Base-by-base conservation (phyloP, 2,797 vertebrate species). In the Odontamblyopus lacepedii region DNA sequence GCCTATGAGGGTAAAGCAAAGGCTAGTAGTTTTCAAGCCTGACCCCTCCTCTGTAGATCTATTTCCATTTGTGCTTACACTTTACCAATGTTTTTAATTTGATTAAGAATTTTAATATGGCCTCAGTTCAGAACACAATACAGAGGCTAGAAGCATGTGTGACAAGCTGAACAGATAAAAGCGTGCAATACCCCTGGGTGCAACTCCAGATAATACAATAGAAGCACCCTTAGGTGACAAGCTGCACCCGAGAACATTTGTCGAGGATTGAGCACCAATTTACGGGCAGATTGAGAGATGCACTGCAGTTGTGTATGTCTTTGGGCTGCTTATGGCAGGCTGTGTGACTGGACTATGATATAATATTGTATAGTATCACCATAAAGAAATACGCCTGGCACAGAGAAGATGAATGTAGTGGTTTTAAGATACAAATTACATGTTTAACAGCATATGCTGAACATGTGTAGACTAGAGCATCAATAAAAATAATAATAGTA, bases 211-310 rank as follows among this genome's bases (percentile, higher is more conserved):
- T 69, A 75, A 87, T 74, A 76, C 81, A 86, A 74, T 72, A 75
- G 77, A 77, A 73, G 75, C 70, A 75, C 76, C 85, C 83, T 78
- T 75, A 57, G 74, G 78, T 87, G 88, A 91, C 87, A 89, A 84
- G 80, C 80, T 83, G 85, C 71, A 75, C 85, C 76, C 68, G 66
- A 77, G 81, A 76, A 71, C 69, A 77, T 85, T 84, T 75, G 73
- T 83, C 81, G 76, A 26, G 69, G 80, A 84, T 67, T 73, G 77
- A 85, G 86, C 79, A 75, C 67, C 83, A 78, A 83, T 82, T 79
- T 78, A 65, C 63, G 41, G 75, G 63, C 62, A 73, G 77, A 83
- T 69, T 75, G 72, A 82, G 78, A 75, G 80, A 76, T 29, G 85
- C 73, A 64, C 32, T 38, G 82, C 75, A 63, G 72, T 71, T 70